Evolutionary conservation across 1,140 invertebrate genomes (phyloP).

Genomic region (Aphis gossypii): DNA sequence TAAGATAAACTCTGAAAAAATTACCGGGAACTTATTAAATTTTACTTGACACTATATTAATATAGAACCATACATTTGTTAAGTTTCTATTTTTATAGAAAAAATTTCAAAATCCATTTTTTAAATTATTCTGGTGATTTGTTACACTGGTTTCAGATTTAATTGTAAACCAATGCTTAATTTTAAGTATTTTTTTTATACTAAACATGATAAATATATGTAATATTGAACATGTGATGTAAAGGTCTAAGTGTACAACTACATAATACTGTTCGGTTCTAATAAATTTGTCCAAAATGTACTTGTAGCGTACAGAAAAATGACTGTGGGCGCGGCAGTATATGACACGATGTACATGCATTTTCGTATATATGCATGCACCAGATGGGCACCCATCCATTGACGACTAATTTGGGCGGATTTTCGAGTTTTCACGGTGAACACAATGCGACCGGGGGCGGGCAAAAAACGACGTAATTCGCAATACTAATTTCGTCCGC

Average conservation of each 20-base stretch:
- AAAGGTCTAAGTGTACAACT: background rate
- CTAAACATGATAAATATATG: background rate
- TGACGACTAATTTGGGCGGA: conserved; percentile 3
- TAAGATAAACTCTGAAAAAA: background rate
- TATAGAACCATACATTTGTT: background rate
- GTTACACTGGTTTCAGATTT: background rate
- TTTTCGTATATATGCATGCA: background rate
- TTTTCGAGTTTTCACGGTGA: conserved; percentile 27
- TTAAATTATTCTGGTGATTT: background rate
- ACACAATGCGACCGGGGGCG: conserved; percentile 24
- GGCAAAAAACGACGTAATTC: conserved; percentile 25
- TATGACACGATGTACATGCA: background rate
- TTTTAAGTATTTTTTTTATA: background rate
- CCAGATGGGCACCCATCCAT: conserved; percentile 34
- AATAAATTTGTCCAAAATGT: background rate
- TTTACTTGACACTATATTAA: background rate
- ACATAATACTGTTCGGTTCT: background rate
- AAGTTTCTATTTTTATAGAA: background rate
- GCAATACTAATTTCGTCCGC: conserved; percentile 27
- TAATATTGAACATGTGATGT: background rate
- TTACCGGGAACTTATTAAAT: background rate
- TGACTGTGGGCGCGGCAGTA: background rate
- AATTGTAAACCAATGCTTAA: background rate
- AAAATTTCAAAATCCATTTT: background rate
- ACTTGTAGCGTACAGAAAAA: background rate